Base-by-base conservation (phyloP, 2,113 vertebrate genomes). In the Corapipo altera region DNA sequence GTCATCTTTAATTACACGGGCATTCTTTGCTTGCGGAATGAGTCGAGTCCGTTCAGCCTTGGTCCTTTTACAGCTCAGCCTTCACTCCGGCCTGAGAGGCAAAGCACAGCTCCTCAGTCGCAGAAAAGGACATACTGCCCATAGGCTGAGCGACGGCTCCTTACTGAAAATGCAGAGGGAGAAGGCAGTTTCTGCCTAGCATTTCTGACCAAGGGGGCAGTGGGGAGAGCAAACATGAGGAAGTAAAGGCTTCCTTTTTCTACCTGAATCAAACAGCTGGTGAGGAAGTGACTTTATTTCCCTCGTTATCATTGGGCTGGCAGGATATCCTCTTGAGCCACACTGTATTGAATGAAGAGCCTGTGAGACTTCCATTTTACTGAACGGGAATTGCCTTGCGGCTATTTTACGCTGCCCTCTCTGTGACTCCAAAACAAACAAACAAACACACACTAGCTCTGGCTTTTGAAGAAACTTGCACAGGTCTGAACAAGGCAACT, bases 251-350 rank as follows among this genome's bases (percentile, higher is more conserved):
- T 97, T 98, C 97, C 97, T 98, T 97, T 97, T 97, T 97, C 97
- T 97, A 97, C 98, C 97, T 98, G 97, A 97, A 96, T 96, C 91
- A 97, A 97, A 97, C 98, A 98, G 98, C 98, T 98, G 98, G 92
- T 95, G 91, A 98, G 98, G 98, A 98, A 98, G 98, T 98, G 98
- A 98, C 98, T 98, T 98, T 98, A 98, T 97, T 98, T 98, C 98
- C 98, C 96, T 92, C 95, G 85, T 98, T 97, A 97, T 98, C 98
- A 97, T 91, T 92, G 97, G 97, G 95, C 94, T 61, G 92, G 97
- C 98, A 98, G 98, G 98, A 98, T 98, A 98, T 98, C 98, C 98
- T 98, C 95, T 97, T 95, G 93, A 96, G 97, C 96, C 95, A 92
- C 96, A 96, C 64, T 97, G 97, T 97, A 95, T 89, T 98, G 98